Conservation (phyloP, 2,113 vertebrate genomes). For the Tenrec ecaudatus region DNA sequence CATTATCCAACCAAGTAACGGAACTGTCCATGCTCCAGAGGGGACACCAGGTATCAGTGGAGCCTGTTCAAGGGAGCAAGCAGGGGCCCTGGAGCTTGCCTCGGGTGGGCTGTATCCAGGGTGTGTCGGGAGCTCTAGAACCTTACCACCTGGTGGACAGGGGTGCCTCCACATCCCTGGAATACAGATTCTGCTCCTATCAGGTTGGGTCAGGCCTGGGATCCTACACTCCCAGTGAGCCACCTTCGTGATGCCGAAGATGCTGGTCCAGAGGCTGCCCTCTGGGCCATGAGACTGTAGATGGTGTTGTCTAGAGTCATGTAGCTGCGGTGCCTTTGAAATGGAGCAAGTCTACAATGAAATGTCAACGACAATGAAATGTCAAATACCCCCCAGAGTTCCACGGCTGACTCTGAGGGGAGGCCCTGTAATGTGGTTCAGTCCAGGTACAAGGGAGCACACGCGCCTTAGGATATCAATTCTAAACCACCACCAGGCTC, state of each 20-base stretch:
- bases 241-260: too few relatives aligned
- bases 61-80: background rate
- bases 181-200: background rate
- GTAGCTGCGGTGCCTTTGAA: background rate
- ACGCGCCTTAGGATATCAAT: too few relatives aligned
- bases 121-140: background rate
- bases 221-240: background rate
- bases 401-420: background rate
- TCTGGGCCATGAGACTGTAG: too few relatives aligned
- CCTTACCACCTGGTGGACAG: background rate
- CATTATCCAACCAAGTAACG: background rate
- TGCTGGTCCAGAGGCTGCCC: too few relatives aligned
- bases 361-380: background rate
- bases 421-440: background rate
- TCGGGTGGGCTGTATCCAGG: background rate
- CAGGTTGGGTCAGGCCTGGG: background rate
- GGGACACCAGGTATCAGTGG: background rate
- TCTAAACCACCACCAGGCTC: background rate
- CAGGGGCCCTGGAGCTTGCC: background rate
- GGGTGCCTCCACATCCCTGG: background rate
- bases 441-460: background rate
- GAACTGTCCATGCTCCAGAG: background rate
- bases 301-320: too few relatives aligned
- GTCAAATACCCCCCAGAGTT: background rate
- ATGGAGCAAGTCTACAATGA: background rate